phyloP scores from a whole-genome alignment of 2,888 invertebrate species.

The Isotomurus palustris region DNA sequence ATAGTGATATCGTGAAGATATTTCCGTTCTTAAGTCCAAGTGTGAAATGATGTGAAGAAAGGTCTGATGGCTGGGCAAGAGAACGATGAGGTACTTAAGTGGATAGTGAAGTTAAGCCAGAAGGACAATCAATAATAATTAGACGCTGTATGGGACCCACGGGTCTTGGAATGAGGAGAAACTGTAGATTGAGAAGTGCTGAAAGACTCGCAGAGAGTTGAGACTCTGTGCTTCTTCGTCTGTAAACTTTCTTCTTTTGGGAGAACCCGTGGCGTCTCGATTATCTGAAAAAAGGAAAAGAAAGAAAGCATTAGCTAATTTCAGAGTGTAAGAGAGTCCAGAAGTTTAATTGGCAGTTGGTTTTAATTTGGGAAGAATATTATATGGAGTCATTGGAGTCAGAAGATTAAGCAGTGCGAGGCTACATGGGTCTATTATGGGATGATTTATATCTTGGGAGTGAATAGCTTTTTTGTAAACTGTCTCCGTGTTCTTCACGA shows the following conservation, averaged over 20 bases:
- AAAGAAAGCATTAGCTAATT: constrained; percentile 1
- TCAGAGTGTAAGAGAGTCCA: background rate
- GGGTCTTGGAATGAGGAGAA: too few species aligned
- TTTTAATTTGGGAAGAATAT: constrained; percentile 2
- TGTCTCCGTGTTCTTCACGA: background rate
- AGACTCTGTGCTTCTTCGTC: background rate
- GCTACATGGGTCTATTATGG: constrained; percentile 5
- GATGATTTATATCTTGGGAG: constrained; percentile 8
- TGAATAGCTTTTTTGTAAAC: constrained; percentile 2
- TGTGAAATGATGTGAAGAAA: too few species aligned
- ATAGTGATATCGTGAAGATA: too few species aligned
- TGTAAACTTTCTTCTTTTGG: background rate
- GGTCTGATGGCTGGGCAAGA: too few species aligned
- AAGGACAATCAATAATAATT: constrained; percentile 40
- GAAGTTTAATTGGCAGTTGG: constrained; percentile 4
- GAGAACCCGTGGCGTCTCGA: background rate
- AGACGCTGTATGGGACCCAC: too few species aligned
- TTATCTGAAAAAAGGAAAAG: constrained; percentile 3
- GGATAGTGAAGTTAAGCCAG: constrained; percentile 20
- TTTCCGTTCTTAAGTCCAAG: too few species aligned
- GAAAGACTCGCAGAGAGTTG: background rate
- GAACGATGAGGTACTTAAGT: too few species aligned
- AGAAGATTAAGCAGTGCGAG: background rate
- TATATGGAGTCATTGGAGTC: too few species aligned
- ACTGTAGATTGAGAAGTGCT: too few species aligned